These are phyloP conservation scores for Heterodera schachtii DNA, from an alignment of 1,140 invertebrate genomes.

Conservation along the genomic window DNA sequence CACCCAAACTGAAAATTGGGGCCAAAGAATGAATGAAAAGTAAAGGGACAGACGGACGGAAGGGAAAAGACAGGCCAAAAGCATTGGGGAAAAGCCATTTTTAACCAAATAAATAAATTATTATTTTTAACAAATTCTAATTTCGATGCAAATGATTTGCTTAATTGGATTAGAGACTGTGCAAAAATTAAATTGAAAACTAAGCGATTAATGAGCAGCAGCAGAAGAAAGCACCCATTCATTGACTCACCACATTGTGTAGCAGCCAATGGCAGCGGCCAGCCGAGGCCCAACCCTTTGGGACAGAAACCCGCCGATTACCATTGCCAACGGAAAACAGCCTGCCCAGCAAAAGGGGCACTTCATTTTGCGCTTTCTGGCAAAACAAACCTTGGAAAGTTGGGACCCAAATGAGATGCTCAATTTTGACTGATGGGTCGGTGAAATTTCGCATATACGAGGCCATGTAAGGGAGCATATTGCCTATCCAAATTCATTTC, in stretches of 20 bases:
- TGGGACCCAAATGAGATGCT: conserved; percentile 63
- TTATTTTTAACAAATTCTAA: too few species aligned
- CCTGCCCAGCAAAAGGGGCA: conserved; percentile 36
- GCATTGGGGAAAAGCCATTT: too few species aligned
- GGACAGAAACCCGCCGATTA: conserved; percentile 60
- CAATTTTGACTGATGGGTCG: conserved; percentile 51
- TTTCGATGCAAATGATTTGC: too few species aligned
- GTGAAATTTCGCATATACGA: conserved; percentile 65
- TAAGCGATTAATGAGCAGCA: too few species aligned
- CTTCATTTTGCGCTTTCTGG: background rate
- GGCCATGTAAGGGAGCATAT: conserved; percentile 65
- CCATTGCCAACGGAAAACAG: conserved; percentile 65
- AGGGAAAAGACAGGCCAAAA: too few species aligned
- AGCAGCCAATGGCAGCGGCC: conserved; percentile 56
- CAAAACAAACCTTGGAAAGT: conserved; percentile 50
- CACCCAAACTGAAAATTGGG: conserved; percentile 53
- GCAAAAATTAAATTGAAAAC: too few species aligned
- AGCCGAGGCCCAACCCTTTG: conserved; percentile 53
- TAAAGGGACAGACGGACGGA: too few species aligned
- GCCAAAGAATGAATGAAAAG: too few species aligned
- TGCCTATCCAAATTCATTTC: conserved; percentile 39
- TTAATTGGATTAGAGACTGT: too few species aligned
- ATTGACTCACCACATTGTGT: conserved; percentile 54
- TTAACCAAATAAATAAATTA: too few species aligned
- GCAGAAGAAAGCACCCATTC: background rate